A percentile compares a stretch with the other conserved stretches of the same genome.
phyloP scores from a whole-genome alignment of 2,888 invertebrate genomes.

The Allacma fusca region DNA sequence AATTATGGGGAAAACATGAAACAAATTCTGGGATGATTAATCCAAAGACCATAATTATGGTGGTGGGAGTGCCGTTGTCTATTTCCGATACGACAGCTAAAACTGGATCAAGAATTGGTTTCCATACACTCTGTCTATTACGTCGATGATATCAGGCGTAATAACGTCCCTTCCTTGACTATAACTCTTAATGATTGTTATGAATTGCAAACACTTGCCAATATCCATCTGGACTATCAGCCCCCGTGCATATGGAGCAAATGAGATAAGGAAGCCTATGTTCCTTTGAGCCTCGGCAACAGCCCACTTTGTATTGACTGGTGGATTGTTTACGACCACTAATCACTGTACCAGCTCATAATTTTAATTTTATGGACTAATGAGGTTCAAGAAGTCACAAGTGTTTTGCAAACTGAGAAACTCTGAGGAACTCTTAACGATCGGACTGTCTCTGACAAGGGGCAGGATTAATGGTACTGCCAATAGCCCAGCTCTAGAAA shows the following conservation, averaged over 20 bases:
- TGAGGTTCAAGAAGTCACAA: slow-evolving; percentile 37
- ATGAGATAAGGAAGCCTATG: not conserved
- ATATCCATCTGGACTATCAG: no score
- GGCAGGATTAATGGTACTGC: not conserved
- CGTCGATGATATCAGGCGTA: no score
- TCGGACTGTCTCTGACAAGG: not conserved
- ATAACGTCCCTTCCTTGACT: no score
- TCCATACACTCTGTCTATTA: no score
- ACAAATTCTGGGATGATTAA: not conserved
- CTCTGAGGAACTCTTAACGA: not conserved
- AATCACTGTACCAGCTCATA: slow-evolving; percentile 19
- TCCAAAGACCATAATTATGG: not conserved
- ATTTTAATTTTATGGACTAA: slow-evolving; percentile 15
- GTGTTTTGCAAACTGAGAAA: slow-evolving; percentile 4
- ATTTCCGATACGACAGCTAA: no score
- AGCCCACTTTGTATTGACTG: not conserved
- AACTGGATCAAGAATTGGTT: no score
- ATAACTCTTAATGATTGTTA: no score
- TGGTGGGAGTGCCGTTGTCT: not conserved
- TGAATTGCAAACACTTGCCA: no score
- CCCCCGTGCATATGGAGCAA: no score
- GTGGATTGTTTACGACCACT: slow-evolving; percentile 3
- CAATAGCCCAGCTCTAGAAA: not conserved
- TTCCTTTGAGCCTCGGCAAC: not conserved
- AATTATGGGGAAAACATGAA: not conserved